Conservation (phyloP, 2,888 invertebrate genomes). For the Ectobius pallidus region DNA sequence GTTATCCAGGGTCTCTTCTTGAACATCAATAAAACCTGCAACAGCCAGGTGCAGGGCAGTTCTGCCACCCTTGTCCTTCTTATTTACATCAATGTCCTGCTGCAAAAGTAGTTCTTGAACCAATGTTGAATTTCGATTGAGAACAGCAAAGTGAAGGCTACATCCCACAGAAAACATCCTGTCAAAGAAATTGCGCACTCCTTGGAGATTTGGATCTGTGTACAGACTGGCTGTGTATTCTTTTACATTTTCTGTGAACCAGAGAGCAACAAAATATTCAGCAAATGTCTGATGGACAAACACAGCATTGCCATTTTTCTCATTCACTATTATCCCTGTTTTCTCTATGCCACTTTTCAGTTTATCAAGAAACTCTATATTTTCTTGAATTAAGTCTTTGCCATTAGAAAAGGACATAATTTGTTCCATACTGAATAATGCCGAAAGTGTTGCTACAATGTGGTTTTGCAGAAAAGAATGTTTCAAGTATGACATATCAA, state of each 20-base stretch:
- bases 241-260: constrained; percentile 27
- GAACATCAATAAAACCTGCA: background rate
- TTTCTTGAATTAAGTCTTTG: no score
- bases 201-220: constrained; percentile 17
- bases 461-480: no score
- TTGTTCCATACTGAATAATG: no score
- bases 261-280: constrained; percentile 36
- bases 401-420: no score
- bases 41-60: constrained; percentile 26
- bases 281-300: constrained; percentile 39
- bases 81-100: background rate
- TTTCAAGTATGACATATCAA: no score
- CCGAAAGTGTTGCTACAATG: no score
- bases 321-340: constrained; percentile 31
- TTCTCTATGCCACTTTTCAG: no score
- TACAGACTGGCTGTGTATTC: constrained; percentile 12
- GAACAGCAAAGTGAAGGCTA: constrained; percentile 24
- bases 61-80: constrained; percentile 11
- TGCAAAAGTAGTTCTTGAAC: background rate
- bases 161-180: constrained; percentile 19
- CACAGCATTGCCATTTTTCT: constrained; percentile 23
- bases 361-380: no score
- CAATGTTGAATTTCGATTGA: background rate
- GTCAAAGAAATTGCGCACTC: constrained; percentile 33
- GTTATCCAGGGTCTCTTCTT: background rate